phyloP scores from a whole-genome alignment of 1,140 invertebrate genomes.

The Pomacea maculata region DNA sequence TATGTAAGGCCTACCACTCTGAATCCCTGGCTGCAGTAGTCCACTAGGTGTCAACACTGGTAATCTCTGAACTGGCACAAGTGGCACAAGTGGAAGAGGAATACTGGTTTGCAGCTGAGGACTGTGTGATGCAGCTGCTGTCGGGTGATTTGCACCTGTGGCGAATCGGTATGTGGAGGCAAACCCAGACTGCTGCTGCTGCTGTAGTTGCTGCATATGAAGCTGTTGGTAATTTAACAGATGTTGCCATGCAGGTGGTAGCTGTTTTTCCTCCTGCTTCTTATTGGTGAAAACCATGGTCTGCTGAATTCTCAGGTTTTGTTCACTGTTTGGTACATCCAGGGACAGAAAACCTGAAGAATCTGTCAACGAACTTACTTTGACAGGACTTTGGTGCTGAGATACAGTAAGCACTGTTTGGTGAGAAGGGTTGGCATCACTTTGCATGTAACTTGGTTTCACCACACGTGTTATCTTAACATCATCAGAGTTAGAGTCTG shows the following conservation, averaged over 20 bases:
- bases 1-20: too few species aligned
- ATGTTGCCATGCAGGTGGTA: not conserved
- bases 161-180: not conserved
- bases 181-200: not conserved
- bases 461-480: not conserved
- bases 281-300: slow-evolving; percentile 11
- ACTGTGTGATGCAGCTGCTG: not conserved
- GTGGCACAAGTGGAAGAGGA: not conserved
- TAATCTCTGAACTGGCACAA: not conserved
- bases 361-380: too few species aligned
- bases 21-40: not conserved
- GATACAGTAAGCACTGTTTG: not conserved
- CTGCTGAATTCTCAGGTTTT: not conserved
- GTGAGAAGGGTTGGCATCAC: not conserved
- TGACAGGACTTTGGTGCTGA: too few species aligned
- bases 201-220: not conserved
- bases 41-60: not conserved
- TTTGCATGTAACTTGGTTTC: not conserved
- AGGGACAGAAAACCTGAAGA: slow-evolving; percentile 10
- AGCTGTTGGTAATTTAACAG: not conserved
- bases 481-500: slow-evolving; percentile 10
- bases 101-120: not conserved
- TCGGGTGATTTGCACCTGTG: too few species aligned
- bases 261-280: not conserved
- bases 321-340: not conserved